Base-by-base conservation (phyloP, 1,140 invertebrate species). In the Lanistes nyassanus region DNA sequence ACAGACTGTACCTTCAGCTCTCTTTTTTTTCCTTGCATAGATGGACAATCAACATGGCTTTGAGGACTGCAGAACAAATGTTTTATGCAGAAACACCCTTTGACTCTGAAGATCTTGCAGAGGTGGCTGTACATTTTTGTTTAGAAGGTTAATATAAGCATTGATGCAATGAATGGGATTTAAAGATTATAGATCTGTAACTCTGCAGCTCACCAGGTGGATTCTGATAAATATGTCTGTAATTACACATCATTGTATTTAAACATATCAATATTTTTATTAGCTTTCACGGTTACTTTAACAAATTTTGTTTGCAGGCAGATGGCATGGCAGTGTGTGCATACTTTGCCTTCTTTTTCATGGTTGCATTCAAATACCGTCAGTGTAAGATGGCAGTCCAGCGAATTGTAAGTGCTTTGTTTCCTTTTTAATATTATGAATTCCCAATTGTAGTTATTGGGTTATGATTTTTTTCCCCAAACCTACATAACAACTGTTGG, bases 291-390 rank as follows among this genome's bases (percentile, higher is more conserved):
- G 31, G 62, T 53, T 68, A 55, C 37, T 74, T 23, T 69, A 65
- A 4, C 34, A 31, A n/a, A 39, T 75, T 60, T 26, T 62, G 26
- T 51, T 82, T 82, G 26, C 76, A 88, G 87, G 86, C 82, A 70
- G 87, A 88, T 62, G 73, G 82, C 3, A 85, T 81, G 81, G 82
- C 88, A n/a, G 82, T 88, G 60, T 83, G 84, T 81, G 78, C 86
- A 26, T 89, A 87, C 75, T 87, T 88, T 70, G 80, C 82, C 39
- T 86, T 81, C 70, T 88, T 89, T 79, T 86, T 89, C 66, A 88
- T 89, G 87, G 80, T 88, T 65, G 86, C 85, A 21, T 89, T 84
- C 78, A 89, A 88, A 76, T 88, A 84, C 55, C 76, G 86, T 60
- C 88, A 89, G 74, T 82, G 81, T 36, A 77, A 81, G 47, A 81